These are phyloP conservation scores for Acanthochromis polyacanthus DNA, from an alignment of 2,113 vertebrate genomes.

Conservation along the genomic window DNA sequence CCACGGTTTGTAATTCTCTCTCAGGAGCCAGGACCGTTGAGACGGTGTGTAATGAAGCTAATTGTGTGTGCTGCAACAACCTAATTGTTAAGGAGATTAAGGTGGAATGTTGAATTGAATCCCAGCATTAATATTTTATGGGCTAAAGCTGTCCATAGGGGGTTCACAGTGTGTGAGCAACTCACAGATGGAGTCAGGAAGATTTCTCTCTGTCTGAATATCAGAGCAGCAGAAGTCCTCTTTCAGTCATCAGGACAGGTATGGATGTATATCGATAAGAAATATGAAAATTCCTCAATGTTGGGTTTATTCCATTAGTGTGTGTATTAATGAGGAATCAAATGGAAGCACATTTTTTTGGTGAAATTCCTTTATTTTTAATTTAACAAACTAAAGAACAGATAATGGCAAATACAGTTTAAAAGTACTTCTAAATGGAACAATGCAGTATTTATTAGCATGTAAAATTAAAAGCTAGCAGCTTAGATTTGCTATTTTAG, in stretches of 20 bases:
- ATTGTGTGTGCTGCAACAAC: slow-evolving; percentile 49
- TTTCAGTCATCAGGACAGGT: not conserved
- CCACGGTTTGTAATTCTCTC: slow-evolving; percentile 37
- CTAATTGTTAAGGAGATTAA: slow-evolving; percentile 79
- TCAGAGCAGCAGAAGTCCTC: slow-evolving; percentile 7
- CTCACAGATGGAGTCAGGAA: slow-evolving; percentile 77
- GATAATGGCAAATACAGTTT: too few species aligned
- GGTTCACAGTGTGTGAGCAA: slow-evolving; percentile 78
- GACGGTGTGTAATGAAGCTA: slow-evolving; percentile 49
- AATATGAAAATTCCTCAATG: not conserved
- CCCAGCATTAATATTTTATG: slow-evolving; percentile 85
- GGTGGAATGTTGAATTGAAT: slow-evolving; percentile 81
- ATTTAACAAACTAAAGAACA: too few species aligned
- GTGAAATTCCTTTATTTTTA: too few species aligned
- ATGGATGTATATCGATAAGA: not conserved
- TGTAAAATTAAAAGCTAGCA: too few species aligned
- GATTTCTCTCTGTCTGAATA: slow-evolving; percentile 49
- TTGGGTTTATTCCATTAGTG: not conserved
- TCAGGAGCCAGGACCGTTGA: slow-evolving; percentile 44
- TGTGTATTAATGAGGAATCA: not conserved
- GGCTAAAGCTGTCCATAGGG: slow-evolving; percentile 80
- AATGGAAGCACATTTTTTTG: not conserved
- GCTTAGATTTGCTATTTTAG: too few species aligned
- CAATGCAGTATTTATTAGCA: too few species aligned
- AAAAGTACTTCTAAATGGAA: too few species aligned